Conservation (phyloP, 2,797 vertebrate genomes). For the Enteromius thamalakanensis region DNA sequence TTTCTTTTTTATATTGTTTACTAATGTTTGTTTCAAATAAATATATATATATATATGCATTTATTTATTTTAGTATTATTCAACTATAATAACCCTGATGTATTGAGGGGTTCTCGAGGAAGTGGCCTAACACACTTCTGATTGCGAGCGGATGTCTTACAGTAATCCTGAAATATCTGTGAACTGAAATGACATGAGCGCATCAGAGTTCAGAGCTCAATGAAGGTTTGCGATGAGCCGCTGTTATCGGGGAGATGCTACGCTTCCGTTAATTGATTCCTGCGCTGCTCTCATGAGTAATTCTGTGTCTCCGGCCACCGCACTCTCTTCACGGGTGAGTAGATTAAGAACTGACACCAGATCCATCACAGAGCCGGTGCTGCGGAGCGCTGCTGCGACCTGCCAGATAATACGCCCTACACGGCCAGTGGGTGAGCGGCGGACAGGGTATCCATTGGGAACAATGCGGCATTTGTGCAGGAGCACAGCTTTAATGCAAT, state of each 20-base stretch:
- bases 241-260: slow-evolving; percentile 59
- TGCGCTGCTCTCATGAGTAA: slow-evolving; percentile 58
- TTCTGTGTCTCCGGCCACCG: slow-evolving; percentile 62
- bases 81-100: background rate
- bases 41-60: too few relatives aligned
- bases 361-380: slow-evolving; percentile 64
- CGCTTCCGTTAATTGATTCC: slow-evolving; percentile 70
- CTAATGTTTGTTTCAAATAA: too few relatives aligned
- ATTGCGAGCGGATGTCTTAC: background rate
- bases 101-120: background rate
- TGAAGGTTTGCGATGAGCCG: slow-evolving; percentile 35
- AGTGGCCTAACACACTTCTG: background rate
- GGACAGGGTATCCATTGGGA: background rate
- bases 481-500: background rate
- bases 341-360: slow-evolving; percentile 71
- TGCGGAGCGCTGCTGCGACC: slow-evolving; percentile 17
- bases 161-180: background rate
- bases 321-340: slow-evolving; percentile 61
- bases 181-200: background rate
- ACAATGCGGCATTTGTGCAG: background rate
- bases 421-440: slow-evolving; percentile 6
- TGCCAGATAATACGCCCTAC: slow-evolving; percentile 40
- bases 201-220: background rate
- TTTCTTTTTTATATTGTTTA: background rate
- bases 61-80: background rate